Base-by-base conservation (phyloP, 2,797 vertebrate genomes). In the Poecilia velifera region DNA sequence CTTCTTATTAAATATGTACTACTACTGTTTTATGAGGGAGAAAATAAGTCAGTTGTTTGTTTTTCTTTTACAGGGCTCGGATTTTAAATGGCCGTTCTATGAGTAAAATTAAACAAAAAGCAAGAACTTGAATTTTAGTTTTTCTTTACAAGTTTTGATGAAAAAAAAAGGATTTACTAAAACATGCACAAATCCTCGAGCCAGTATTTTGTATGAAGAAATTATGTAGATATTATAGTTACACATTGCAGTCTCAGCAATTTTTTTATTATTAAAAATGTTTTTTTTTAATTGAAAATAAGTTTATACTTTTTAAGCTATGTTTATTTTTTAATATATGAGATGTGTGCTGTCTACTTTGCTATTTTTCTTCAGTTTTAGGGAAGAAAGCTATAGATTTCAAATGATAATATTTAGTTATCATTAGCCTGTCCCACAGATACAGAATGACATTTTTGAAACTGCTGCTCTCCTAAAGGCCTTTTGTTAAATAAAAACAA, bases 401-500 rank as follows among this genome's bases (percentile, higher is more conserved):
- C 31, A 64, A 36, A 6, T 36, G 1, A 34, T 28, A 18, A 36
- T 18, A 9, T 66, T 39, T 39, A 36, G 34, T 68, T 1, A 41
- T 4, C 8, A 22, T 41, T 45, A 16, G 28, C 13, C 8, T 16
- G 10, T 66, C 39, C 36, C 13, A 51, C 71, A 66, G 16, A 74
- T 43, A n/a, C 16, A 74, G 20, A 10, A 3, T 45, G 25, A 3
- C 46, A 28, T 18, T 8, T 78, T 77, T 41, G 66, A 36, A 41
- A 36, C 28, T 3, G 28, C 81, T 68, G 82, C 39, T 82, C 16
- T 20, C 31, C 20, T 41, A 59, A 87, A 81, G 74, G 76, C 8
- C 73, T 49, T 87, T 90, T 90, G 77, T 89, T 6, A 7, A 39
- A 6, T 13, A n/a, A 87, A 66, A 73, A 76, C 22, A 73, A 45